Conservation (phyloP, 2,113 vertebrate species). For the Platichthys stellatus region DNA sequence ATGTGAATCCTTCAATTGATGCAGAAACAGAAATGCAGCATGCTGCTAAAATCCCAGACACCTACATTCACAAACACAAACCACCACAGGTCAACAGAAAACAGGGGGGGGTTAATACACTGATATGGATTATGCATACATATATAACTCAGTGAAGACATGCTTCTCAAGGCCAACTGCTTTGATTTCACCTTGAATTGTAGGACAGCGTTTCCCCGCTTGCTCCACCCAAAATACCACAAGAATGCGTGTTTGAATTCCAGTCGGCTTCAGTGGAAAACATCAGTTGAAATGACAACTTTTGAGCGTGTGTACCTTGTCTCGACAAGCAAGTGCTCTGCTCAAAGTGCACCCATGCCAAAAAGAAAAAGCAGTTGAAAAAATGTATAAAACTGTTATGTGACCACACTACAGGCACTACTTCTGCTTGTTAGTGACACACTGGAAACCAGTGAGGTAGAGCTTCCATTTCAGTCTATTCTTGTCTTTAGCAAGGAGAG, state of each 20-base stretch:
- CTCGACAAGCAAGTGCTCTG: constrained; percentile 61
- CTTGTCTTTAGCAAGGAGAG: neutral
- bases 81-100: constrained; percentile 32
- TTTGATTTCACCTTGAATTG: constrained; percentile 62
- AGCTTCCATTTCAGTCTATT: constrained; percentile 57
- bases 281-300: constrained; percentile 30
- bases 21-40: constrained; percentile 33
- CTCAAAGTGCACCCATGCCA: constrained; percentile 63
- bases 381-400: neutral
- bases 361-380: constrained; percentile 9
- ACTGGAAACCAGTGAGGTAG: constrained; percentile 42
- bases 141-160: constrained; percentile 16
- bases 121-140: neutral
- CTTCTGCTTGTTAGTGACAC: constrained; percentile 63
- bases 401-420: constrained; percentile 52
- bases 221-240: constrained; percentile 58
- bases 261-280: constrained; percentile 27
- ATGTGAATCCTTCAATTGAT: neutral
- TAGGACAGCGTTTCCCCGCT: constrained; percentile 23
- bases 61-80: constrained; percentile 11
- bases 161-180: constrained; percentile 64
- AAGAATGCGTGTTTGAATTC: constrained; percentile 63
- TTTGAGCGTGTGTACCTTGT: constrained; percentile 45
- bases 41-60: constrained; percentile 34
- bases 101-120: neutral